Evolutionary conservation across 2,113 vertebrate genomes (phyloP), one percentile per base, ranked within the genome.

Genomic region (Sceloporus undulatus): DNA sequence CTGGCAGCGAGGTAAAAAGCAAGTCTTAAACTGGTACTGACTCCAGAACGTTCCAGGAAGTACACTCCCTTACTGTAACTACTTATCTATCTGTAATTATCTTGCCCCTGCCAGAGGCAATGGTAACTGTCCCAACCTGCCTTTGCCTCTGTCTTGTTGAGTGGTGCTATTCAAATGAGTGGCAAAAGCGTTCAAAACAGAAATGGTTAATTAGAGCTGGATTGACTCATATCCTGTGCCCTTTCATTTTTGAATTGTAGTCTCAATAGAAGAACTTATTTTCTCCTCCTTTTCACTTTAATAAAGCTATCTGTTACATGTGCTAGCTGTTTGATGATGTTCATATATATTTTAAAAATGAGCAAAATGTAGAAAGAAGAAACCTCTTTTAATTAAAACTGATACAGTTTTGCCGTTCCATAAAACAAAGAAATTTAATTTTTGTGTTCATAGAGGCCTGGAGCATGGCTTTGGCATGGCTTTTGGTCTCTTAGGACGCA

Each of bases 61-160:
- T 38, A n/a, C 62, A 62, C 0, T 48, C 87, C 40, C 2, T 89
- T 59, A 5, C 48, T 16, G 23, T 89, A 82, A 34, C 25, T 82
- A 8, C 81, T 90, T 84, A 85, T 84, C 85, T 73, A 74, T 87
- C 81, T 76, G 27, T 65, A 78, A 42, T 34, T 65, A 3, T 38
- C 14, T 84, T 85, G 14, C 1, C 87, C 80, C 68, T 88, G 66
- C 59, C 0, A 48, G 68, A 4, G 59, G 70, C 54, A 83, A 73
- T 27, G 75, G 71, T 27, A 71, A 90, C 65, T 90, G 79, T 90
- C 65, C 62, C n/a, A 78, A 70, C 71, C 38, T 90, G 74, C 29
- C 78, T 82, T 9, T 83, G 48, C 65, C 38, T 74, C 9, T 48
- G n/a, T 54, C 59, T 11, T 71, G 75, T 87, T 91, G 27, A n/a